Percentiles rank a stretch among this genome's conserved stretches.
Conservation (phyloP, 2,888 invertebrate genomes). For the Diachrysia chrysitis region DNA sequence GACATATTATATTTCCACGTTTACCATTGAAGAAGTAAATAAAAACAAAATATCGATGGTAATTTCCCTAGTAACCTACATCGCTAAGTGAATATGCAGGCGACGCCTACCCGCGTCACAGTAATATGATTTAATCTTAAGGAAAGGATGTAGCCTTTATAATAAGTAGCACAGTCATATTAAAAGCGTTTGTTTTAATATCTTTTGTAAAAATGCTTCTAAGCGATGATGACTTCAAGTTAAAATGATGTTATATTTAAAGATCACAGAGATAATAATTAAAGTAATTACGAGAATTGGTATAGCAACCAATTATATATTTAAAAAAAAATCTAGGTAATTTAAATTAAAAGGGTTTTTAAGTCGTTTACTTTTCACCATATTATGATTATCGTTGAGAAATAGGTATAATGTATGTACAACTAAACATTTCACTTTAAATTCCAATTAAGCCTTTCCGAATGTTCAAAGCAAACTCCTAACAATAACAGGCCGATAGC, state of each 20-base stretch:
- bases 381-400: too few species aligned
- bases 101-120: slow-evolving; percentile 16
- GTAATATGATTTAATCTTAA: slow-evolving; percentile 33
- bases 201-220: not conserved
- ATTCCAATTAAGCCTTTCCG: not conserved
- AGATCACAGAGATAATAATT: too few species aligned
- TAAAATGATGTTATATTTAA: too few species aligned
- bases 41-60: slow-evolving; percentile 17
- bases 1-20: too few species aligned
- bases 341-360: too few species aligned
- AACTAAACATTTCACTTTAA: not conserved
- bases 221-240: too few species aligned
- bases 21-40: not conserved
- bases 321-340: too few species aligned
- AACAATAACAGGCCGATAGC: not conserved
- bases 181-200: slow-evolving; percentile 22
- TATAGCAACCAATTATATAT: too few species aligned
- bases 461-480: not conserved
- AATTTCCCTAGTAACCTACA: slow-evolving; percentile 13
- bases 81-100: slow-evolving; percentile 6
- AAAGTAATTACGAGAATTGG: too few species aligned
- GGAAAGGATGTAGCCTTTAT: slow-evolving; percentile 18
- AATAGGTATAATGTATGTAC: too few species aligned
- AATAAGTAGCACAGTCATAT: slow-evolving; percentile 16
- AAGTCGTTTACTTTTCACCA: too few species aligned